Evolutionary conservation across 2,113 vertebrate species (phyloP).

Genomic region (Panurus biarmicus): DNA sequence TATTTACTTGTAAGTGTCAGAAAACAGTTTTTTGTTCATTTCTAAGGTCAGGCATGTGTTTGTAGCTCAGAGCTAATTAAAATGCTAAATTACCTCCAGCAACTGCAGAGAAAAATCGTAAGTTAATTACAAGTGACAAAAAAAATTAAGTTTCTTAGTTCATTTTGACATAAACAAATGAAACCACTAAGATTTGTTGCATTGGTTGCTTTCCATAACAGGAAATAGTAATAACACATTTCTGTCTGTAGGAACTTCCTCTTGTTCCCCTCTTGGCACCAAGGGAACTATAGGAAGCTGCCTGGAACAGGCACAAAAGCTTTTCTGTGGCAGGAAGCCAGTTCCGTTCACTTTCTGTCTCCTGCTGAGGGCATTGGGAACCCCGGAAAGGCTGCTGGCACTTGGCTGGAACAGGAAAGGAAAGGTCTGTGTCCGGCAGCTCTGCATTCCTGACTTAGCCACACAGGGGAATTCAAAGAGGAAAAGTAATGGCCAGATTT

Average conservation of each 20-base stretch:
- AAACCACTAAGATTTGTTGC: background rate
- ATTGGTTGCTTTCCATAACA: constrained; percentile 8
- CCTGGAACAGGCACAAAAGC: background rate
- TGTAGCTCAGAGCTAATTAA: constrained; percentile 12
- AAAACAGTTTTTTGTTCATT: background rate
- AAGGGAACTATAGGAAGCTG: background rate
- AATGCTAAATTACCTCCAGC: background rate
- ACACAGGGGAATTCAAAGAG: background rate
- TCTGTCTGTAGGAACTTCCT: constrained; percentile 35
- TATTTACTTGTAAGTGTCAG: background rate
- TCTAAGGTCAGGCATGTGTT: background rate
- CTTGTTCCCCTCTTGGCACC: background rate
- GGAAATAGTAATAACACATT: constrained; percentile 19
- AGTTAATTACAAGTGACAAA: background rate
- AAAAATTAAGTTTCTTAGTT: background rate
- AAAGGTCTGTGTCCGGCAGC: background rate
- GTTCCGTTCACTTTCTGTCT: background rate
- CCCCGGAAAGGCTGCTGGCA: background rate
- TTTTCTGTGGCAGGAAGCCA: background rate
- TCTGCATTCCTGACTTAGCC: background rate
- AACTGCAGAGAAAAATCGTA: background rate
- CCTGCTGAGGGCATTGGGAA: background rate
- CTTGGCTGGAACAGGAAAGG: background rate
- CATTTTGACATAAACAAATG: background rate
- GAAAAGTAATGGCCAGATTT: background rate